Evolutionary conservation across 2,888 invertebrate species (phyloP).

Genomic region (Melanargia galathea): DNA sequence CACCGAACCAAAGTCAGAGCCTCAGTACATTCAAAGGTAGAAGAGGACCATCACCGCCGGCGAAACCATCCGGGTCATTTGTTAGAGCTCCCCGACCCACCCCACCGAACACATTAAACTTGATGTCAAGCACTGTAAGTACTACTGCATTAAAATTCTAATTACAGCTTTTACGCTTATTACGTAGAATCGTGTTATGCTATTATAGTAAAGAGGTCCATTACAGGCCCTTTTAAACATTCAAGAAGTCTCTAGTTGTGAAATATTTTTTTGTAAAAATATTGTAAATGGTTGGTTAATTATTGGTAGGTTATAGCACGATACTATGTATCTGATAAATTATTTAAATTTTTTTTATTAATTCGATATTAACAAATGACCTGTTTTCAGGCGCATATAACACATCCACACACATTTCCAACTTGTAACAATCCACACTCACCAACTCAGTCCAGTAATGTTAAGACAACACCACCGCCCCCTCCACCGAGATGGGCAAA

Average conservation of each 20-base stretch:
- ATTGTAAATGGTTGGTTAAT: background rate
- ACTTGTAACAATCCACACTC: constrained; percentile 68
- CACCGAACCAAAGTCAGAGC: constrained; percentile 72
- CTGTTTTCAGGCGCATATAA: constrained; percentile 82
- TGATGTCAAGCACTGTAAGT: constrained; percentile 84
- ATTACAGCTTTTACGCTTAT: constrained; percentile 22
- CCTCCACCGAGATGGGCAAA: constrained; percentile 94
- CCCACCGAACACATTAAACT: constrained; percentile 91
- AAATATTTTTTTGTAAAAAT: background rate
- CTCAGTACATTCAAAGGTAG: constrained; percentile 88
- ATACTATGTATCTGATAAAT: constrained; percentile 21
- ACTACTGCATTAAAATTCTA: constrained; percentile 25
- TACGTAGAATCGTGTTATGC: constrained; percentile 6
- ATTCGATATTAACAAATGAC: constrained; percentile 42
- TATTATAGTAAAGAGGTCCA: background rate
- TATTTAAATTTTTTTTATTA: constrained; percentile 25
- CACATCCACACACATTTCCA: constrained; percentile 78
- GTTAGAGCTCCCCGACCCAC: constrained; percentile 88
- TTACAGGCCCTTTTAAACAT: background rate
- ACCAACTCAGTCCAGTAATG: constrained; percentile 61
- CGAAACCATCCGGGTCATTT: constrained; percentile 72
- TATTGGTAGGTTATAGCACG: background rate
- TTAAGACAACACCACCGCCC: constrained; percentile 87
- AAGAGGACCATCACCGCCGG: constrained; percentile 79
- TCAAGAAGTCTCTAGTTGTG: background rate